phyloP scores from a whole-genome alignment of 2,888 invertebrate genomes.

The Conus canariensis region DNA sequence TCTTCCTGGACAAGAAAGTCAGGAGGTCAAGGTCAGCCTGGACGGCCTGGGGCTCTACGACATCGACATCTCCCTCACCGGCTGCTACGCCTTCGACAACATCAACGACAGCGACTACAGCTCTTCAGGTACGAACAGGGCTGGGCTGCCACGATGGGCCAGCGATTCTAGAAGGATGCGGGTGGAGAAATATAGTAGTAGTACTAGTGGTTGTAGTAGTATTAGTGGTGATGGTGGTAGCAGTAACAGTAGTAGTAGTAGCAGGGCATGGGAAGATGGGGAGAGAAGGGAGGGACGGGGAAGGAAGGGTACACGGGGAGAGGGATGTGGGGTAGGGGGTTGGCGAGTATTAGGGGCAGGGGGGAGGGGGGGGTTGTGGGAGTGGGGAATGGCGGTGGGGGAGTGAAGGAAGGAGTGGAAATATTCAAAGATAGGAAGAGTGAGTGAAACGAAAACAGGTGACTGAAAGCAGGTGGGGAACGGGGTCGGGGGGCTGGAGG shows the following conservation, averaged over 20 bases:
- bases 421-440: too few relatives aligned
- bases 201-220: background rate
- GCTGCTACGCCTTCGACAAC: constrained; percentile 20
- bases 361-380: background rate
- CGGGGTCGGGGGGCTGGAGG: background rate
- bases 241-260: too few relatives aligned
- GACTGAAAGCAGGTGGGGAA: background rate
- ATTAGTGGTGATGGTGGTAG: too few relatives aligned
- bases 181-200: too few relatives aligned
- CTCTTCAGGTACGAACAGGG: constrained; percentile 30
- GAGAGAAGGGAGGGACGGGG: background rate
- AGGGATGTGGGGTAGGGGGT: background rate
- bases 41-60: constrained; percentile 42
- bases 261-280: too few relatives aligned
- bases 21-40: constrained; percentile 45
- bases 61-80: constrained; percentile 38
- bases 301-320: background rate
- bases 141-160: too few relatives aligned
- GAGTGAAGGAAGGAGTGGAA: background rate
- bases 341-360: background rate
- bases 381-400: background rate
- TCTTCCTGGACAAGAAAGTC: background rate
- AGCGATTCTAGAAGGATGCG: too few relatives aligned
- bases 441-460: too few relatives aligned
- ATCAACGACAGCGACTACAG: constrained; percentile 25